Conservation (phyloP, 2,797 vertebrate genomes). For the Spatula clypeata region DNA sequence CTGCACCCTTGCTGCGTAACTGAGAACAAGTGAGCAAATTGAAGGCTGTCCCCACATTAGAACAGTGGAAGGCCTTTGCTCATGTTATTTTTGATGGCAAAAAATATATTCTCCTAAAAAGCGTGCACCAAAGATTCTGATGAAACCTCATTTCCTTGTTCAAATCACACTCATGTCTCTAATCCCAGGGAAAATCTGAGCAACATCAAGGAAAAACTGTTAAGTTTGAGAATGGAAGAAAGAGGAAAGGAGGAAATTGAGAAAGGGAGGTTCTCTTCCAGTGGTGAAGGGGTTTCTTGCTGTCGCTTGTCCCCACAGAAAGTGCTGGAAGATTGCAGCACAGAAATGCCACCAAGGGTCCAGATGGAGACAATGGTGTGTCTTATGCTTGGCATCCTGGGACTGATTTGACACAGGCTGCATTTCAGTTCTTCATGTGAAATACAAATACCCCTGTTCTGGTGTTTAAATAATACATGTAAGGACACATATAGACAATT, state of each 20-base stretch:
- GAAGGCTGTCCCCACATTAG: fast-evolving
- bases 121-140: not conserved
- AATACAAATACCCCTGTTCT: not conserved
- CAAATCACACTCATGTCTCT: not conserved
- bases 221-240: not conserved
- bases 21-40: not conserved
- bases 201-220: not conserved
- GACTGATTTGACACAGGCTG: not conserved
- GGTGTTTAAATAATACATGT: not conserved
- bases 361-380: not conserved
- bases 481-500: not conserved
- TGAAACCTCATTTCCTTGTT: not conserved
- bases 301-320: not conserved
- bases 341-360: not conserved
- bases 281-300: not conserved
- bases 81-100: not conserved
- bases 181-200: not conserved
- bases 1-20: not conserved
- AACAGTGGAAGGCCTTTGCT: not conserved
- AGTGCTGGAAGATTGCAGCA: not conserved
- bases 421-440: not conserved
- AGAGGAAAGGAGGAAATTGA: not conserved
- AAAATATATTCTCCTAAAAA: not conserved
- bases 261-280: not conserved
- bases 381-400: not conserved